Percentiles rank a stretch among this genome's conserved stretches.
These are phyloP conservation scores for Adela reaumurella DNA, from an alignment of 2,888 invertebrate genomes.

Conservation along the genomic window DNA sequence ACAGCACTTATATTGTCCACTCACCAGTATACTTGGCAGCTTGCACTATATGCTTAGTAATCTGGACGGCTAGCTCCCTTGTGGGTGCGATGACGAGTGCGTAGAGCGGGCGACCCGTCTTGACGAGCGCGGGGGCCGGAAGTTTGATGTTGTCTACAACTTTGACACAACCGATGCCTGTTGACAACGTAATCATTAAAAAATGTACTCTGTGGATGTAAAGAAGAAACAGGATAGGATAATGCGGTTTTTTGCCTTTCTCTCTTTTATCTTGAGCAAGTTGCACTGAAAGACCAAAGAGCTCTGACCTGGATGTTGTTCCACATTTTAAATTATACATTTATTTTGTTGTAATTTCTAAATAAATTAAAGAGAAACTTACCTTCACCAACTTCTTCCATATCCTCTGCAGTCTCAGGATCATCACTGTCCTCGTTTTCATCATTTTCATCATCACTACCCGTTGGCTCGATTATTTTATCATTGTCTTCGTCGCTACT, in stretches of 20 bases:
- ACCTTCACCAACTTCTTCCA: constrained; percentile 20
- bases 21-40: constrained; percentile 76
- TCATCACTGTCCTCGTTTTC: constrained; percentile 13
- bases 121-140: constrained; percentile 23
- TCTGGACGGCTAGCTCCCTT: constrained; percentile 92
- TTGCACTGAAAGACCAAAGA: too few relatives aligned
- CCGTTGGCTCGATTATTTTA: constrained; percentile 9
- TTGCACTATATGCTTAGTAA: constrained; percentile 77
- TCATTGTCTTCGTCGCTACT: constrained; percentile 20
- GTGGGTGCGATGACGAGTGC: constrained; percentile 94
- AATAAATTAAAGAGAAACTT: background rate
- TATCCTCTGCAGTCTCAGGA: constrained; percentile 14
- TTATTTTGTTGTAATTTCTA: background rate
- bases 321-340: background rate
- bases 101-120: constrained; percentile 61
- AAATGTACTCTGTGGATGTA: too few relatives aligned
- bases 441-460: constrained; percentile 12
- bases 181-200: too few relatives aligned
- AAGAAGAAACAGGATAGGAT: too few relatives aligned
- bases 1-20: too few relatives aligned
- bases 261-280: too few relatives aligned
- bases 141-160: constrained; percentile 51
- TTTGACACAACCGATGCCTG: constrained; percentile 60
- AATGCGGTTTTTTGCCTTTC: too few relatives aligned
- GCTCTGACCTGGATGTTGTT: constrained; percentile 1